Evolutionary conservation across 2,113 vertebrate species (phyloP).

Genomic region (Pontoporia blainvillei): DNA sequence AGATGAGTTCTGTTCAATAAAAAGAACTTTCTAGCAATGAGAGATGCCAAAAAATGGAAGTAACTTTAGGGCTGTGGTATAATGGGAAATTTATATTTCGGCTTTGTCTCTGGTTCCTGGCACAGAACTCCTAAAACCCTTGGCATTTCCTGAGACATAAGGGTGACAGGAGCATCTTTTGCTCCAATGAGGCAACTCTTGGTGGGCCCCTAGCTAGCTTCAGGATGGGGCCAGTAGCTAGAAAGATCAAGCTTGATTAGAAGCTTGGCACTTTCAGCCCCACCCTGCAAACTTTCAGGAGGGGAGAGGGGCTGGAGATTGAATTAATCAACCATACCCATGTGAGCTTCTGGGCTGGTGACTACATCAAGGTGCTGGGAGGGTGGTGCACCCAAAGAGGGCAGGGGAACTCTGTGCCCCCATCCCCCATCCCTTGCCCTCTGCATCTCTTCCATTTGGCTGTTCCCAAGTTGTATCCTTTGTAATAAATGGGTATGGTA

Average conservation of each 20-base stretch:
- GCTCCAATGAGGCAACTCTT: background rate
- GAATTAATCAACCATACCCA: background rate
- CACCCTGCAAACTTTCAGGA: background rate
- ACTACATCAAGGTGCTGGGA: background rate
- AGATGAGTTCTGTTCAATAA: background rate
- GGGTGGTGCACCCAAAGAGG: no score
- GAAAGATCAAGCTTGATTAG: background rate
- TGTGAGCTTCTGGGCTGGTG: background rate
- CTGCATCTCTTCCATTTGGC: background rate
- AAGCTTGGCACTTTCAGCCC: background rate
- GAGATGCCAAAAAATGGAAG: background rate
- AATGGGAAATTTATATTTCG: background rate
- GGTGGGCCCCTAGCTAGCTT: background rate
- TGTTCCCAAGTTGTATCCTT: background rate
- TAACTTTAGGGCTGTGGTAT: background rate
- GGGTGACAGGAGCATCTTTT: background rate
- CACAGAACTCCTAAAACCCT: background rate
- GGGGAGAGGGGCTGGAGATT: background rate
- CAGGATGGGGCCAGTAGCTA: background rate
- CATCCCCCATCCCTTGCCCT: background rate
- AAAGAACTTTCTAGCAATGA: background rate
- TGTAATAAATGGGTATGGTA: background rate
- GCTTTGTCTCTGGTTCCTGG: background rate
- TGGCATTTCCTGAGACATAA: background rate
- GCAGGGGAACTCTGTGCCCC: background rate